phyloP scores from a whole-genome alignment of 23 tunicate genomes.

The Ciona savignyi region DNA sequence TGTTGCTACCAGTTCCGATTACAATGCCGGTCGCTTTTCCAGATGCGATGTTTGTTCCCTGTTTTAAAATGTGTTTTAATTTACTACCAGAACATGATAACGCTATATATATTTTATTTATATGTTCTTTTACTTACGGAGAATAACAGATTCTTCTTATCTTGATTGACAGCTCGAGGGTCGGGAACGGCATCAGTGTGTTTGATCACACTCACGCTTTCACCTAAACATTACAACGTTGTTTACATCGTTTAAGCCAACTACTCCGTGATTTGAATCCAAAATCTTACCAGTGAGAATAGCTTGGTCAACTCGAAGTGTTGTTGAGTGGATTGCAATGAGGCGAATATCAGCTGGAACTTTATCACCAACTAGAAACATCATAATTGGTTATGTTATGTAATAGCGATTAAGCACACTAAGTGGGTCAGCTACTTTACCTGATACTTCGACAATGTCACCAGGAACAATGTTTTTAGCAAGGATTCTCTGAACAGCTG shows the following conservation, averaged over 20 bases:
- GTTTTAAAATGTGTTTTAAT: not conserved
- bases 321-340: slow-evolving; percentile 83
- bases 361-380: slow-evolving; percentile 84
- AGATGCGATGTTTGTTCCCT: slow-evolving; percentile 94
- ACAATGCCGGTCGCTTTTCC: slow-evolving; percentile 97
- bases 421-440: not conserved
- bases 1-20: slow-evolving; percentile 82
- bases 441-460: slow-evolving; percentile 95
- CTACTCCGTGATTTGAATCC: not conserved
- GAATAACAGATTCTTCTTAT: slow-evolving; percentile 95
- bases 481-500: slow-evolving; percentile 67
- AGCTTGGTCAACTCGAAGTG: slow-evolving; percentile 94
- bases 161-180: slow-evolving; percentile 90
- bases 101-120: not conserved
- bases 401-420: not conserved
- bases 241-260: not conserved
- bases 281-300: slow-evolving; percentile 62
- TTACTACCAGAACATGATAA: not conserved
- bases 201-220: slow-evolving; percentile 95
- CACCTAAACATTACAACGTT: slow-evolving; percentile 62
- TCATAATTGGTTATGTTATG: not conserved
- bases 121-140: slow-evolving; percentile 42
- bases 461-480: slow-evolving; percentile 99
- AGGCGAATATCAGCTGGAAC: slow-evolving; percentile 97
- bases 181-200: slow-evolving; percentile 97